Evolutionary conservation across 2,888 invertebrate genomes (phyloP).

Genomic region (Metopia argyrocephala): DNA sequence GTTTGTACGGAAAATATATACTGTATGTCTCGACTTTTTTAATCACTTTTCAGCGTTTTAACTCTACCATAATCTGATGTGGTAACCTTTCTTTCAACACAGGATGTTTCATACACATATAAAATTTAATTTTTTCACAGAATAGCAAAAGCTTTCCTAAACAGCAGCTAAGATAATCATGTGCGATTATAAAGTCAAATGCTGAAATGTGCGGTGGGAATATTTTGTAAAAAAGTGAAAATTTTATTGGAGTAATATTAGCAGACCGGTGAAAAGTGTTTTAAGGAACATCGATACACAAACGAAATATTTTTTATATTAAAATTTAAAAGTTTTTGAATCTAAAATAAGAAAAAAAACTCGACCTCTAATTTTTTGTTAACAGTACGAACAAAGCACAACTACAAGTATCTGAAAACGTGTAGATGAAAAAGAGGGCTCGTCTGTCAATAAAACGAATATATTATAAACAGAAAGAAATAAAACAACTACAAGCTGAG

Average conservation of each 20-base stretch:
- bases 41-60: too few relatives aligned
- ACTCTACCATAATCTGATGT: too few relatives aligned
- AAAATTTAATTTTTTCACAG: background rate
- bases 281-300: too few relatives aligned
- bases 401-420: slow-evolving; percentile 5
- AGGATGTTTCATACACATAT: background rate
- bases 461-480: background rate
- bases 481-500: too few relatives aligned
- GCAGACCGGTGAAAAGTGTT: background rate
- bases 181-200: slow-evolving; percentile 4
- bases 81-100: background rate
- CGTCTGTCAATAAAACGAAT: slow-evolving; percentile 13
- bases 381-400: background rate
- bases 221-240: background rate
- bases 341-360: too few relatives aligned
- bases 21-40: too few relatives aligned
- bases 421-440: slow-evolving; percentile 49
- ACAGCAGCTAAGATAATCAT: slow-evolving; percentile 48
- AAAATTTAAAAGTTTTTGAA: too few relatives aligned
- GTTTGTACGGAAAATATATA: too few relatives aligned
- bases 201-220: background rate
- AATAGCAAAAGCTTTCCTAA: background rate
- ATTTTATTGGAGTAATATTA: background rate
- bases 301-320: too few relatives aligned
- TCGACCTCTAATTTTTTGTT: slow-evolving; percentile 15